Base-by-base conservation (phyloP, 92 coral and sea anemone species). In the Paragorgia papillata region DNA sequence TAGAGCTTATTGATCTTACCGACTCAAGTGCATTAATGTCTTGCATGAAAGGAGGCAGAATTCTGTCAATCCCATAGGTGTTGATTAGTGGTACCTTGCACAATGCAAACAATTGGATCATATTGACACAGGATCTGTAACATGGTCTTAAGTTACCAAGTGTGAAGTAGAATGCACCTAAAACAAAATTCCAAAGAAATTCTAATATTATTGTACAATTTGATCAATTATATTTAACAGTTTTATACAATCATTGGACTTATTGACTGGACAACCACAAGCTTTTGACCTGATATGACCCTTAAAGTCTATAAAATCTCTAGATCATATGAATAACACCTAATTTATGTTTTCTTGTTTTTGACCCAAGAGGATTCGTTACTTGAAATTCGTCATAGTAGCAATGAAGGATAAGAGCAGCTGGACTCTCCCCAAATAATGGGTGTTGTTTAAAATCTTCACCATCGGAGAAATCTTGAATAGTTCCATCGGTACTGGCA, bases 341-440 rank as follows among this genome's bases (percentile, higher is more conserved):
- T 50, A 84, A 27, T 57, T 84, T n/a, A n/a, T n/a, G n/a, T n/a
- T n/a, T n/a, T n/a, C n/a, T n/a, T n/a, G n/a, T n/a, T n/a, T n/a
- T n/a, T 79, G 4, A 69, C 85, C 24, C 65, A 63, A 9, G 55
- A 5, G 92, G 89, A 70, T 89, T 89, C 3, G 88, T 80, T 0
- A 89, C 94, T 83, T 86, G 80, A 71, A 86, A 86, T 35, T 89
- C 88, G 75, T 89, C 86, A 67, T 67, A 89, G 55, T 86, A 89
- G 40, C 90, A 83, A 63, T 89, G 88, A 29, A 89, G 71, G 14
- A 86, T 32, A 37, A 89, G 88, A 1, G 90, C 79, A 0, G 76
- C 54, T 10, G 76, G 80, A 61, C 62, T 21, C 31, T 55, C 50
- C 49, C 88, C 88, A 75, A 89, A 89, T 10, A 86, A 80, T 0